Evolutionary conservation across 2,888 invertebrate genomes (phyloP), one percentile per base, ranked within the genome.

Genomic region (Neoascia interrupta): DNA sequence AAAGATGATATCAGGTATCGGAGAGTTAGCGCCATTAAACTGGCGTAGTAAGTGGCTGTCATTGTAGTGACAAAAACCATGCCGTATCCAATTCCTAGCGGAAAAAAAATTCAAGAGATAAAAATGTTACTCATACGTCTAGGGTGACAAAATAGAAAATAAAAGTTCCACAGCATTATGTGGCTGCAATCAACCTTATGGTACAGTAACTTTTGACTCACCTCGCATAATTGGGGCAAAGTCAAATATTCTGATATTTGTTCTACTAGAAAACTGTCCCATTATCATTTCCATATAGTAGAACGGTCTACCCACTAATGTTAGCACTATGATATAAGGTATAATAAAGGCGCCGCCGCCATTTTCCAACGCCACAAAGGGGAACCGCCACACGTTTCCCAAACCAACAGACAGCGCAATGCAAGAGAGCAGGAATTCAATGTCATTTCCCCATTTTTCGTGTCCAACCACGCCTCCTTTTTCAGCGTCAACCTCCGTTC

Each of bases 271-370:
- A 84, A 94, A 94, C 86, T 95, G 94, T 0, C 94, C 94, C 34
- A 94, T 85, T 4, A 92, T 86, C 89, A 93, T 92, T 88, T 95
- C 94, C 89, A 95, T 87, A 82, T 93, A 93, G 83, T 94, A 94
- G 61, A 94, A 89, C 0, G 93, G 93, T 79, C 92, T 90, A 1
- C 93, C 93, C 16, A 93, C 91, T 43, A 93, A 84, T 16, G 92
- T 85, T 16, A 93, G 86, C 1, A 93, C 91, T 37, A 93, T 90
- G 21, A 93, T 85, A 82, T 93, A 93, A 0, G 93, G 93, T 70
- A 93, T 92, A 0, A 93, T 87, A 82, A 93, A 93, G 1, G 92
- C 93, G 0, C 92, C 92, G 0, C 93, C 93, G 0, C 93, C 93
- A 83, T 93, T 93, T 81, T 92, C 91, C 75, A 92, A 90, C 0